phyloP scores from a whole-genome alignment of 2,888 invertebrate genomes.

The Pollenia griseotomentosa region DNA sequence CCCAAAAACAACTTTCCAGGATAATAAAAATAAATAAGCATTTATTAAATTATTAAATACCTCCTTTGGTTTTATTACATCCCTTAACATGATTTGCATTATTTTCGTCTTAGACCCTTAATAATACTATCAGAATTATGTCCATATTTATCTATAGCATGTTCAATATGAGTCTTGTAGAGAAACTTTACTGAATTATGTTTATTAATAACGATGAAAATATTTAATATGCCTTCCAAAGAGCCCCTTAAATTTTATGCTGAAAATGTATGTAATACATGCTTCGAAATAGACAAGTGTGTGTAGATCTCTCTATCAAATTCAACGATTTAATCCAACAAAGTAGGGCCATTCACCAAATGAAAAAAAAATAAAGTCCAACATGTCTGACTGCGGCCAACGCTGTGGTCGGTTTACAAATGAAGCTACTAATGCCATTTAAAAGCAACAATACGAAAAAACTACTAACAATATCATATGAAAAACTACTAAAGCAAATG shows the following conservation, averaged over 20 bases:
- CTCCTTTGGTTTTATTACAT: too few relatives aligned
- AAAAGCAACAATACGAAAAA: constrained; percentile 4
- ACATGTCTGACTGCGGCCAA: constrained; percentile 72
- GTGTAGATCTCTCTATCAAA: not conserved
- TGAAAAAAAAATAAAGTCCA: constrained; percentile 43
- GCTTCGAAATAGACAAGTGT: not conserved
- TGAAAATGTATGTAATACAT: not conserved
- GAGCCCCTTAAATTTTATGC: not conserved
- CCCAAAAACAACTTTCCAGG: too few relatives aligned
- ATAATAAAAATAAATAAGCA: too few relatives aligned
- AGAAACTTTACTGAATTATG: too few relatives aligned
- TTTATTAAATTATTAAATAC: too few relatives aligned
- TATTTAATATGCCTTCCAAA: not conserved
- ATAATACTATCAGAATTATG: too few relatives aligned
- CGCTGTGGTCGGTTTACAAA: constrained; percentile 73
- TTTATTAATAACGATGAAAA: too few relatives aligned
- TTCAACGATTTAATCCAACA: constrained; percentile 65
- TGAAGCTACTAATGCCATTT: constrained; percentile 71
- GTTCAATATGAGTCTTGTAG: too few relatives aligned
- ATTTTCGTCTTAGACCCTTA: too few relatives aligned
- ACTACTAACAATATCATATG: constrained; percentile 1
- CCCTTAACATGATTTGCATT: too few relatives aligned
- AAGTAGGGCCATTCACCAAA: constrained; percentile 13
- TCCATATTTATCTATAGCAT: too few relatives aligned
- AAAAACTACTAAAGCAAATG: constrained; percentile 53